Evolutionary conservation across 2,888 invertebrate genomes (phyloP).

Genomic region (Aquatica leii): DNA sequence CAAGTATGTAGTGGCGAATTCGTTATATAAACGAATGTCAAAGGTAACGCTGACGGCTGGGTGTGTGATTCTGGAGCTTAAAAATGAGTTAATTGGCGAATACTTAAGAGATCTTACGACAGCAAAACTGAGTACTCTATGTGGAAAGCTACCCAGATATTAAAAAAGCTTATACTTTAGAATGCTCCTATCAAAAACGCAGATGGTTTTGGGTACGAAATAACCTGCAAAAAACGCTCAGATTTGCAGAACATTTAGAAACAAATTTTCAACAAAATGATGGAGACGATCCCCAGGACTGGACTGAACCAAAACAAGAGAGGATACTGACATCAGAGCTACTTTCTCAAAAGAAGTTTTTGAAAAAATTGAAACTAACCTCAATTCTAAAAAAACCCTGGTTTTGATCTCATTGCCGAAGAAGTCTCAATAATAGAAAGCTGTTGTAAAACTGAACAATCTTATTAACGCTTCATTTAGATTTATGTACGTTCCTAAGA

Average conservation of each 20-base stretch:
- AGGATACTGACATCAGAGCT: neutral
- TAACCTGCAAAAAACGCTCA: neutral
- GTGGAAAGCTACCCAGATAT: too few species aligned
- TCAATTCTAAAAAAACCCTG: neutral
- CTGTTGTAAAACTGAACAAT: neutral
- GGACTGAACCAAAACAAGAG: slow-evolving; percentile 5
- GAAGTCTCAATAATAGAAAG: neutral
- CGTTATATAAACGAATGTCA: too few species aligned
- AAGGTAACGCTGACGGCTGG: too few species aligned
- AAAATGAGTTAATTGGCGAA: too few species aligned
- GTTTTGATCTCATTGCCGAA: neutral
- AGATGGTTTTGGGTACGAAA: neutral
- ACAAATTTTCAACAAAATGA: neutral
- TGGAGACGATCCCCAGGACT: slow-evolving; percentile 2
- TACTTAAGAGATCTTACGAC: too few species aligned
- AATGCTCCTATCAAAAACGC: too few species aligned
- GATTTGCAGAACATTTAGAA: neutral
- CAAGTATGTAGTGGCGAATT: too few species aligned
- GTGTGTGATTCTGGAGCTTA: too few species aligned
- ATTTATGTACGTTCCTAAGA: neutral
- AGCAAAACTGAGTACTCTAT: too few species aligned
- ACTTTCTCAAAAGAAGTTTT: neutral
- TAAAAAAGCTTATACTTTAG: too few species aligned
- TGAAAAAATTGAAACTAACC: neutral
- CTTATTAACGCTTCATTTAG: too few species aligned